phyloP scores from a whole-genome alignment of 2,888 invertebrate genomes.

The Heliconius cydno region DNA sequence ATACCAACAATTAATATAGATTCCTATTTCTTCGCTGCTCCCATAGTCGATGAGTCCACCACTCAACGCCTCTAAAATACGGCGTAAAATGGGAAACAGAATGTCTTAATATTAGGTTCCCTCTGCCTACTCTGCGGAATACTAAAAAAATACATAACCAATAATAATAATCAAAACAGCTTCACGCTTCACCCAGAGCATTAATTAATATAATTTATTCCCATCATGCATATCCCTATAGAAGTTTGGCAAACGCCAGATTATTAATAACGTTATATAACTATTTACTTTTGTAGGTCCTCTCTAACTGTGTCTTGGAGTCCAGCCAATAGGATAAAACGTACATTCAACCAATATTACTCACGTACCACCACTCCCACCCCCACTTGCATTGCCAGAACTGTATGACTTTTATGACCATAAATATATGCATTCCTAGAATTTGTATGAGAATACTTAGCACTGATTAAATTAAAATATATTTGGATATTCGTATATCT shows the following conservation, averaged over 20 bases:
- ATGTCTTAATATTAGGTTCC: no score
- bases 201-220: neutral
- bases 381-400: slow-evolving; percentile 25
- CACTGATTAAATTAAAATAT: neutral
- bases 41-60: no score
- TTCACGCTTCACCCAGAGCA: neutral
- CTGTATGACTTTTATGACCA: neutral
- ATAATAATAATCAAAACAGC: no score
- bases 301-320: slow-evolving; percentile 11
- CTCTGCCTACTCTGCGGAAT: no score
- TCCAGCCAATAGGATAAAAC: slow-evolving; percentile 15
- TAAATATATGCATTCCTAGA: neutral
- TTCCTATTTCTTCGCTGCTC: no score
- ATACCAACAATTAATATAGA: no score
- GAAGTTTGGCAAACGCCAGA: slow-evolving; percentile 7
- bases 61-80: no score
- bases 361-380: neutral
- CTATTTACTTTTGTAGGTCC: slow-evolving; percentile 8
- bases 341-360: slow-evolving; percentile 18
- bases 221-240: neutral
- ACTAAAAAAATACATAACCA: no score
- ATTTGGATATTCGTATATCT: neutral
- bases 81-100: no score
- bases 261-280: slow-evolving; percentile 20
- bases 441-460: neutral